phyloP scores from a whole-genome alignment of 1,140 invertebrate genomes.

The Zaprionus davidi region DNA sequence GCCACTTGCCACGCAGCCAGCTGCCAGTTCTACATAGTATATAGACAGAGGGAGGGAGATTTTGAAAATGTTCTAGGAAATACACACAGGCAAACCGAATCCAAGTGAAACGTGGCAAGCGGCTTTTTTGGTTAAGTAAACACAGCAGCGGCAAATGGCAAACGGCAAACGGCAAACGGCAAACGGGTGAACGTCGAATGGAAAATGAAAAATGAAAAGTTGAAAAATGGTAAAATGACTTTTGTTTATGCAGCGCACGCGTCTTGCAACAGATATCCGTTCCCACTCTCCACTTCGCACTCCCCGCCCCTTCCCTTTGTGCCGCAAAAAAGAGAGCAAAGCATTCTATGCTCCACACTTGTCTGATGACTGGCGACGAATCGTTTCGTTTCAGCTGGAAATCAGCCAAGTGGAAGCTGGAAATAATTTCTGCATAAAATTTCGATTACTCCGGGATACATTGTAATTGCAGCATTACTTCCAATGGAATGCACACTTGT shows the following conservation, averaged over 20 bases:
- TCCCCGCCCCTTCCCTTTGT: not conserved
- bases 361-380: not conserved
- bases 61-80: conserved; percentile 12
- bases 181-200: not conserved
- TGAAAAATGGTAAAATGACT: conserved; percentile 16
- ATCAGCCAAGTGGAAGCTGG: conserved; percentile 5
- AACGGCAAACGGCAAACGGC: conserved; percentile 3
- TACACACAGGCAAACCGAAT: not conserved
- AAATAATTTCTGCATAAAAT: conserved; percentile 8
- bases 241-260: conserved; percentile 42
- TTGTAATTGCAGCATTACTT: conserved; percentile 6
- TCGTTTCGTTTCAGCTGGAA: conserved; percentile 1
- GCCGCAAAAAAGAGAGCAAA: too few relatives aligned
- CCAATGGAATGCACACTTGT: conserved; percentile 6
- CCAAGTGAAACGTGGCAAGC: conserved; percentile 22
- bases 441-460: conserved; percentile 3
- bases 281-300: not conserved
- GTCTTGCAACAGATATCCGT: conserved; percentile 33
- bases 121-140: conserved; percentile 31
- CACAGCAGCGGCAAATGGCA: conserved; percentile 6
- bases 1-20: conserved; percentile 23
- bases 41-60: not conserved
- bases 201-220: conserved; percentile 4
- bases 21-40: conserved; percentile 12
- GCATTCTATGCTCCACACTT: not conserved